Conservation (phyloP, 1,140 invertebrate genomes). For the Drosophila micromelanica region DNA sequence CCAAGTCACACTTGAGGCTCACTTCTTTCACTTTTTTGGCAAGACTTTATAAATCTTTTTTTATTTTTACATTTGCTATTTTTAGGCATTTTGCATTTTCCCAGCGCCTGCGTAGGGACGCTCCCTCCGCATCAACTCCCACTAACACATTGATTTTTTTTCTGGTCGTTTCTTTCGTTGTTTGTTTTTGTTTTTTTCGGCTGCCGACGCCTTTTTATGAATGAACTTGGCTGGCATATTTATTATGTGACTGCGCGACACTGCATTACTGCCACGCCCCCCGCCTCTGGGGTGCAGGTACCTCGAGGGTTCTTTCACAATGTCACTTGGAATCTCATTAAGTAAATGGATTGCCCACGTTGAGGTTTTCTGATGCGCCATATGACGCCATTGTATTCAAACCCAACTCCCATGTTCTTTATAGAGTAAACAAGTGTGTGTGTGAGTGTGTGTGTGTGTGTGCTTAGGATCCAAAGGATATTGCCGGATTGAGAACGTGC, state of each 20-base stretch:
- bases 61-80: conserved; percentile 35
- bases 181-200: conserved; percentile 34
- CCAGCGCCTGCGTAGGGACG: conserved; percentile 37
- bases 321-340: conserved; percentile 75
- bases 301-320: conserved; percentile 49
- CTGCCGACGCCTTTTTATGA: conserved; percentile 71
- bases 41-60: conserved; percentile 25
- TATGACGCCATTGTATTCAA: conserved; percentile 69
- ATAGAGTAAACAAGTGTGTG: background rate
- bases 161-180: background rate
- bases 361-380: conserved; percentile 67
- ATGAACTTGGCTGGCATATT: conserved; percentile 70
- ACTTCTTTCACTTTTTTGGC: conserved; percentile 14
- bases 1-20: conserved; percentile 54
- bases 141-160: conserved; percentile 37
- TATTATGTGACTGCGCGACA: conserved; percentile 48
- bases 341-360: conserved; percentile 72
- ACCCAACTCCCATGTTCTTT: conserved; percentile 11
- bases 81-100: conserved; percentile 35
- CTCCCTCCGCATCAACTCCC: background rate
- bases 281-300: no score
- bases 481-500: conserved; percentile 45
- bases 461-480: conserved; percentile 22
- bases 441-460: no score
- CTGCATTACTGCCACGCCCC: conserved; percentile 40